Base-by-base conservation (phyloP, 2,888 invertebrate species). In the Diplazon laetatorius region DNA sequence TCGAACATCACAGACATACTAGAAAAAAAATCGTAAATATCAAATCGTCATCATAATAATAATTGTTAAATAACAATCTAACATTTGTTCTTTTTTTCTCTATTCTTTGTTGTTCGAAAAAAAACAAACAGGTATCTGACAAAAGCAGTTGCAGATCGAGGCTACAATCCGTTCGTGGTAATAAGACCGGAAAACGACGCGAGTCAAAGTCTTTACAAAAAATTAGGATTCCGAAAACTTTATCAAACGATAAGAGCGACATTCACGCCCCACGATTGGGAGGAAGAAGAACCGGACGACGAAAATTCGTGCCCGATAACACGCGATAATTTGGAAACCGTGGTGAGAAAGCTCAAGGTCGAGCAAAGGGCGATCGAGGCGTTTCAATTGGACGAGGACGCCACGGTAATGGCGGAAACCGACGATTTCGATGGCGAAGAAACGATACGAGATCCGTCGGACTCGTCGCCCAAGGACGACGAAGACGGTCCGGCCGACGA, bases 171-270 rank as follows among this genome's bases (percentile, higher is more conserved):
- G 75, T 97, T 96, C 91, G 97, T 97, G 82, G 96, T 97, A 86
- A 97, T 97, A 92, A 93, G 95, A 90, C 96, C 96, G 79, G 96
- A 96, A 91, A 97, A 97, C 91, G 96, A 96, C 91, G 96, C 97
- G 81, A 96, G 96, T 83, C 95, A 95, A 88, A 95, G 95, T 86
- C 93, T 97, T 71, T 97, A 97, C 92, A 94, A 93, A 85, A 97
- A 97, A 91, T 93, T 97, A 87, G 96, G 96, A 87, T 97, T 96
- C 92, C 93, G 93, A 89, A 95, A 94, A 91, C 94, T 95, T 86
- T 97, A 95, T 91, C 94, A 95, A 91, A 96, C 95, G 85, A 95
- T 96, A 83, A 94, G 96, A 85, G 96, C 96, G 89, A 95, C 95
- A 83, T 93, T 96, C 90, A 94, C 94, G 89, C 95, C 95, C 62